Percentiles rank a stretch among this genome's conserved stretches.
Conservation (phyloP, 2,797 vertebrate genomes). For the Gymnothorax javanicus region DNA sequence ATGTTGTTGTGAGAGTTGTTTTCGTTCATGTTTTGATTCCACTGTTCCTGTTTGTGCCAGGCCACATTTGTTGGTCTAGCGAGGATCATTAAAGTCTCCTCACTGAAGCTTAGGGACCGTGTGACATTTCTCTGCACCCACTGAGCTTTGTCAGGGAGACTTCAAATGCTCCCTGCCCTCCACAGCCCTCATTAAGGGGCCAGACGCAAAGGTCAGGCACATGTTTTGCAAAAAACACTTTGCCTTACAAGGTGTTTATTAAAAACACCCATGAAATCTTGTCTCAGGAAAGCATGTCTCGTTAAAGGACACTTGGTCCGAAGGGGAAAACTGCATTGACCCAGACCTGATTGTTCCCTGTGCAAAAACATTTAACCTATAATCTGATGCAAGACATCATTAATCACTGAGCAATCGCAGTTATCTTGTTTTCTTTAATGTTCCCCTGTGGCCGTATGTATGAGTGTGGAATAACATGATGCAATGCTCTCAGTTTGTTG, state of each 20-base stretch:
- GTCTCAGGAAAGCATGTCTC: slow-evolving; percentile 26
- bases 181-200: slow-evolving; percentile 53
- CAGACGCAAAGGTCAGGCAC: slow-evolving; percentile 59
- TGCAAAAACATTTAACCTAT: not conserved
- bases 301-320: slow-evolving; percentile 26
- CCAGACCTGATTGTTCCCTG: not conserved
- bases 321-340: not conserved
- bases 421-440: not conserved
- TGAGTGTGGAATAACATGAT: not conserved
- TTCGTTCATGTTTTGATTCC: slow-evolving; percentile 22
- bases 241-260: slow-evolving; percentile 58
- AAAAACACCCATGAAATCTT: slow-evolving; percentile 44
- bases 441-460: not conserved
- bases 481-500: not conserved
- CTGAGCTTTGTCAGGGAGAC: slow-evolving; percentile 43
- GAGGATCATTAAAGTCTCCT: slow-evolving; percentile 42
- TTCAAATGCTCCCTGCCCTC: slow-evolving; percentile 24
- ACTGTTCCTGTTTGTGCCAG: not conserved
- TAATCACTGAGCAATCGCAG: not conserved
- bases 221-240: slow-evolving; percentile 43
- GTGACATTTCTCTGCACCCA: slow-evolving; percentile 63
- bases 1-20: slow-evolving; percentile 18
- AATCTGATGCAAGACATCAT: not conserved
- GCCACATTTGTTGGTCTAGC: slow-evolving; percentile 4
- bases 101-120: slow-evolving; percentile 49